Base-by-base conservation (phyloP, 1,140 invertebrate species). In the Bombus picipes region DNA sequence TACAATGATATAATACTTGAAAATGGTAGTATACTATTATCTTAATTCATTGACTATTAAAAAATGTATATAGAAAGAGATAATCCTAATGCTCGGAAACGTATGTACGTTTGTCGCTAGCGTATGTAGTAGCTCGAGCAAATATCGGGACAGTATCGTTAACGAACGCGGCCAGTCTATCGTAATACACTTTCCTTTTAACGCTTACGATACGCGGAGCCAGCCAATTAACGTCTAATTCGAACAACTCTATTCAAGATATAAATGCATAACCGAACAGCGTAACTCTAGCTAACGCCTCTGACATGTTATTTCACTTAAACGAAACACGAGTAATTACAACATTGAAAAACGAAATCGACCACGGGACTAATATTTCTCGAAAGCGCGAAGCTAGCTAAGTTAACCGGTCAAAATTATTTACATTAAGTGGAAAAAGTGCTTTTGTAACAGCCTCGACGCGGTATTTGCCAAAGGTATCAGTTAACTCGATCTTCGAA, bases 221-320 rank as follows among this genome's bases (percentile, higher is more conserved):
- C 43, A 66, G 59, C 72, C 72, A 75, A 83, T 83, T 83, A 66
- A 76, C 32, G 3, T 53, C 72, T 68, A 76, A 83, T 76, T 75
- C 53, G 41, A 66, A 74, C 71, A 62, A 75, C 41, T 72, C 70
- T 34, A 32, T 34, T 43, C 57, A 59, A 47, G 57, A 65, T 66
- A 82, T 65, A 66, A 39, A 82, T 37, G 57, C 71, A 74, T 74
- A 82, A 74, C 32, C 57, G 41, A 75, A 82, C n/a, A n/a, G 41
- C 25, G 59, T 68, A 66, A 83, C 34, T 37, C 39, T 25, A 15
- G 25, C 57, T 65, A 75, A 82, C 18, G 10, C 59, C 28, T 34
- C 4, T 32, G 39, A 62, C 18, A 28, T 39, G 71, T 72, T 57
- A 37, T 72, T 57, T 59, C n/a, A 53, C 39, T 73, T 9, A 32